Percentiles rank a stretch among this genome's conserved stretches.
Evolutionary conservation across 2,888 invertebrate species (phyloP).

Genomic region (Drosophila borealis): DNA sequence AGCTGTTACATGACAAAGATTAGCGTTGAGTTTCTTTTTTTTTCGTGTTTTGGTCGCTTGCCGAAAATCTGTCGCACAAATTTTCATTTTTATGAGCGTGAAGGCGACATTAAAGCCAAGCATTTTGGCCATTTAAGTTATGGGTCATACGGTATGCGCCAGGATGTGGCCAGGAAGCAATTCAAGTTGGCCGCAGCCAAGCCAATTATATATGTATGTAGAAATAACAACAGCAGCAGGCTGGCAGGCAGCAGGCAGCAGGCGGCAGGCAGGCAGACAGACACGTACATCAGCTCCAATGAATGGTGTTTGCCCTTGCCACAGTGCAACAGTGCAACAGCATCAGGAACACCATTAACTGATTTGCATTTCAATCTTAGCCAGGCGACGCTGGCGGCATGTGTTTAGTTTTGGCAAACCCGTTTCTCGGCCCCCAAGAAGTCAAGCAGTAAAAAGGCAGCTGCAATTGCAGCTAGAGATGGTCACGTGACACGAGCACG

Average conservation of each 20-base stretch:
- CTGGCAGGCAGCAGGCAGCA: background rate
- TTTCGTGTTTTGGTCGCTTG: conserved; percentile 29
- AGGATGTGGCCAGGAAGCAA: conserved; percentile 16
- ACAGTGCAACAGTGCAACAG: conserved; percentile 30
- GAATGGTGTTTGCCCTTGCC: conserved; percentile 54
- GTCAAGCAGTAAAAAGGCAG: conserved; percentile 31
- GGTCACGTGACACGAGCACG: conserved; percentile 40
- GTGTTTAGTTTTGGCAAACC: conserved; percentile 76
- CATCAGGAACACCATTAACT: conserved; percentile 67
- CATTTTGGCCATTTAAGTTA: conserved; percentile 64
- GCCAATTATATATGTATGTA: conserved; percentile 57
- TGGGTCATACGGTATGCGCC: conserved; percentile 28
- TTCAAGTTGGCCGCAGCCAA: conserved; percentile 33
- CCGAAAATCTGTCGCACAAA: conserved; percentile 71
- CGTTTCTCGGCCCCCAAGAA: conserved; percentile 44
- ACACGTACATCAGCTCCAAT: conserved; percentile 53
- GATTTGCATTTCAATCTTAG: conserved; percentile 76
- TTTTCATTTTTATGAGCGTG: conserved; percentile 71
- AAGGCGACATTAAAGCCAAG: conserved; percentile 60
- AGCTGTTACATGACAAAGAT: conserved; percentile 73
- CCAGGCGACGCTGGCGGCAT: conserved; percentile 64
- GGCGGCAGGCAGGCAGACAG: conserved; percentile 12
- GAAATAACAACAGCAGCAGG: conserved; percentile 37
- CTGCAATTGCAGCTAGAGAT: conserved; percentile 32
- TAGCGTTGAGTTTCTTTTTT: conserved; percentile 35